Evolutionary conservation across 2,888 invertebrate species (phyloP).

Genomic region (Graphium colonna): DNA sequence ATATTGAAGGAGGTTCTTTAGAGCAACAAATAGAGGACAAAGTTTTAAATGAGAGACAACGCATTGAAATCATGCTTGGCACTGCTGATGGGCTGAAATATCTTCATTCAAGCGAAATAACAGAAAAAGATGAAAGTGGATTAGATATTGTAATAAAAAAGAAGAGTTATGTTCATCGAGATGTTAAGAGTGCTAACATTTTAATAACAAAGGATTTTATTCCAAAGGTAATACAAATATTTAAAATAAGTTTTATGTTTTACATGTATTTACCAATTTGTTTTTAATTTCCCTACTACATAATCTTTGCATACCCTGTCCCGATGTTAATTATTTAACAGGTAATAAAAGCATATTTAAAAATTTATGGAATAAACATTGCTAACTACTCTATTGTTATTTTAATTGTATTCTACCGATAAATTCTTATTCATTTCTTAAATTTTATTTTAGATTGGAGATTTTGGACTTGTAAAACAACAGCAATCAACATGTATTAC

Average conservation of each 20-base stretch:
- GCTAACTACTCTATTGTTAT: too few relatives aligned
- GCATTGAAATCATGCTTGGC: constrained; percentile 83
- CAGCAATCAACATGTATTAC: constrained; percentile 65
- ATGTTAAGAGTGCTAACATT: constrained; percentile 90
- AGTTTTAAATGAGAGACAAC: constrained; percentile 73
- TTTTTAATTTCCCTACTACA: too few relatives aligned
- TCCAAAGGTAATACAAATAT: constrained; percentile 81
- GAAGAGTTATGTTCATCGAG: constrained; percentile 85
- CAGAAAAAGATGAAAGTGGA: constrained; percentile 28
- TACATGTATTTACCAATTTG: too few relatives aligned
- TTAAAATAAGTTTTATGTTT: too few relatives aligned
- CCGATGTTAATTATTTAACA: background rate
- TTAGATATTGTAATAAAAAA: constrained; percentile 36
- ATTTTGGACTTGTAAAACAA: constrained; percentile 86
- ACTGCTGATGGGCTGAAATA: constrained; percentile 84
- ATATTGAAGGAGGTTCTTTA: constrained; percentile 87
- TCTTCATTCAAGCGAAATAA: constrained; percentile 78
- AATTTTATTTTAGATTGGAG: constrained; percentile 81
- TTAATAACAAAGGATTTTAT: constrained; percentile 82
- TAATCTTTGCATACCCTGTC: background rate
- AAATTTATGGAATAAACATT: constrained; percentile 7
- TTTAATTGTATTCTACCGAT: too few relatives aligned
- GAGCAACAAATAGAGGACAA: constrained; percentile 81
- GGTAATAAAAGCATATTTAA: constrained; percentile 1
- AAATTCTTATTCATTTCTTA: too few relatives aligned